These are phyloP conservation scores for Horisme vitalbata DNA, from an alignment of 2,888 invertebrate genomes.

Conservation along the genomic window DNA sequence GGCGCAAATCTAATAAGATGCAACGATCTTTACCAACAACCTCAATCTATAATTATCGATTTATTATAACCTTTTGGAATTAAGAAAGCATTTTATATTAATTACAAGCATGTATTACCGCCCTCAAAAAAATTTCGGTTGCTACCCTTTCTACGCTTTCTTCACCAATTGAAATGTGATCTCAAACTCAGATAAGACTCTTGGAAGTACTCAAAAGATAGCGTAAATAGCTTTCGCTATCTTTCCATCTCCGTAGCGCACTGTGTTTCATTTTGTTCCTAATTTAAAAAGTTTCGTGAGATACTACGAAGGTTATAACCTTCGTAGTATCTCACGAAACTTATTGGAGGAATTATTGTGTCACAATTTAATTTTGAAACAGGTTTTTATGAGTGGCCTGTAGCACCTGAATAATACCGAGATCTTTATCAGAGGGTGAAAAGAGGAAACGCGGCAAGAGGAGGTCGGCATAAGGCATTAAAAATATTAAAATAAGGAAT, in stretches of 20 bases:
- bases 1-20: conserved; percentile 39
- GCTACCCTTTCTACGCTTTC: conserved; percentile 19
- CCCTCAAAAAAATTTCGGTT: conserved; percentile 13
- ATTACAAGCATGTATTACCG: conserved; percentile 2
- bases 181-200: conserved; percentile 20
- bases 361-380: conserved; percentile 33
- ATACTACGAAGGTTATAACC: conserved; percentile 26
- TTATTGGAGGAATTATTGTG: conserved; percentile 33
- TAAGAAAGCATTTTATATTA: not conserved
- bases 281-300: conserved; percentile 31
- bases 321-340: too few relatives aligned
- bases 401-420: conserved; percentile 52
- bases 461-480: conserved; percentile 67
- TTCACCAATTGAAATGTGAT: conserved; percentile 24
- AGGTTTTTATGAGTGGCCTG: conserved; percentile 33
- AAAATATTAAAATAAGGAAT: conserved; percentile 78
- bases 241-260: conserved; percentile 21
- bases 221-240: conserved; percentile 17
- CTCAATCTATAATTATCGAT: conserved; percentile 25
- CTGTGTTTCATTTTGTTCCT: conserved; percentile 24
- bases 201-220: conserved; percentile 17
- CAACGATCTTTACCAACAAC: conserved; percentile 24
- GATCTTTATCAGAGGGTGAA: conserved; percentile 54
- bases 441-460: conserved; percentile 48
- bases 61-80: too few relatives aligned